Evolutionary conservation across 53 echinoderm and acorn worm genomes (phyloP).

Genomic region (Apostichopus leukothele): DNA sequence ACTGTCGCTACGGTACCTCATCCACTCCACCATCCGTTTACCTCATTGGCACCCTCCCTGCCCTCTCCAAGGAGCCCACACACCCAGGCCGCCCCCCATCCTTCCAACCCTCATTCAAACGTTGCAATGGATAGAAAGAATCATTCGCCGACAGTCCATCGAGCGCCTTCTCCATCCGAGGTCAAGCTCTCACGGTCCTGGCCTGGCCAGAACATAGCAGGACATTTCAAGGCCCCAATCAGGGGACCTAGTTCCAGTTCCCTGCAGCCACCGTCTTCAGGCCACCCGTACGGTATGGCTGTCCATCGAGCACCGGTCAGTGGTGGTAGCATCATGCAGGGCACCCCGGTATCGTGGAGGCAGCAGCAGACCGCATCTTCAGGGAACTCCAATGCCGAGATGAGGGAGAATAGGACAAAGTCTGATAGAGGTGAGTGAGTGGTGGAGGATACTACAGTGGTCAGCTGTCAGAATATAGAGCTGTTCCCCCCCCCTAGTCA

Average conservation of each 20-base stretch:
- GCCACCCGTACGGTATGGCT: slow-evolving; percentile 3
- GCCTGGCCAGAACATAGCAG: slow-evolving; percentile 65
- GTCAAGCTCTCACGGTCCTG: slow-evolving; percentile 50
- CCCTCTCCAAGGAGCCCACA: slow-evolving; percentile 39
- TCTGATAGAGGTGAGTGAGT: slow-evolving; percentile 20
- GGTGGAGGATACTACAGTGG: background rate
- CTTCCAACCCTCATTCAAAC: slow-evolving; percentile 21
- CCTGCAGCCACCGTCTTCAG: background rate
- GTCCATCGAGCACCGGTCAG: slow-evolving; percentile 8
- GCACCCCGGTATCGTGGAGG: slow-evolving; percentile 68
- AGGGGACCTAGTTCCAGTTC: slow-evolving; percentile 55
- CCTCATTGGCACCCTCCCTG: slow-evolving; percentile 26
- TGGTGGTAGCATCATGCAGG: slow-evolving; percentile 83
- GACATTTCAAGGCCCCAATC: slow-evolving; percentile 35
- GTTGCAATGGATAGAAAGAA: slow-evolving; percentile 20
- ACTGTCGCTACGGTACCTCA: slow-evolving; percentile 23
- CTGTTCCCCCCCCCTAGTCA: too few species aligned
- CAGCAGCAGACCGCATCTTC: slow-evolving; percentile 72
- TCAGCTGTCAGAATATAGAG: too few species aligned
- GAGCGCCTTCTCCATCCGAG: slow-evolving; percentile 13
- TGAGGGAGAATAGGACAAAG: slow-evolving; percentile 55
- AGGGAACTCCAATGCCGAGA: slow-evolving; percentile 81
- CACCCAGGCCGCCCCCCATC: background rate
- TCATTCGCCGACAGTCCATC: slow-evolving; percentile 37
- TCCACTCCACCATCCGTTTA: slow-evolving; percentile 7